phyloP scores from a whole-genome alignment of 2,113 vertebrate species.

The Hepsetus odoe region DNA sequence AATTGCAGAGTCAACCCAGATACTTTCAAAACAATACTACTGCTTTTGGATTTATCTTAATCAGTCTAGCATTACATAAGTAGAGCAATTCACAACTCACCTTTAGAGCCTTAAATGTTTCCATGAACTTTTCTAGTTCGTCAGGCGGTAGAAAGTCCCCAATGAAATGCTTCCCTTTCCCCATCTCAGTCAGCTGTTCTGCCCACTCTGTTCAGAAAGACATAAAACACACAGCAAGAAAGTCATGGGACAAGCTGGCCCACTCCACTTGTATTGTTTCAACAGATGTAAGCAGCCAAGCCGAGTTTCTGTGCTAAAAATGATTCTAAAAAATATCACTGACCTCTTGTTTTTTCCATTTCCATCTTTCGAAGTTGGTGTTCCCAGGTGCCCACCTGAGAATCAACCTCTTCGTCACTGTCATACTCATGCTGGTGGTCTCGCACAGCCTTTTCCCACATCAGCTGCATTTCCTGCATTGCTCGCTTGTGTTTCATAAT shows the following conservation, averaged over 20 bases:
- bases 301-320: not conserved
- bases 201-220: slow-evolving; percentile 87
- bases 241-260: not conserved
- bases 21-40: not conserved
- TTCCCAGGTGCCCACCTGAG: slow-evolving; percentile 90
- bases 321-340: not conserved
- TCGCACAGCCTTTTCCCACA: slow-evolving; percentile 92
- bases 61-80: no score
- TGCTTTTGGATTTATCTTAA: no score
- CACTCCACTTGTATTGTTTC: no score
- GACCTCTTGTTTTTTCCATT: slow-evolving; percentile 96
- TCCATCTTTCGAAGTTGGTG: slow-evolving; percentile 95
- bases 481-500: slow-evolving; percentile 97
- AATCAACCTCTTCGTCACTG: slow-evolving; percentile 94
- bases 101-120: slow-evolving; percentile 96
- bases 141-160: slow-evolving; percentile 95
- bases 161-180: slow-evolving; percentile 96
- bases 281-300: no score
- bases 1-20: not conserved
- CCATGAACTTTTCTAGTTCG: slow-evolving; percentile 98
- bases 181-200: slow-evolving; percentile 97
- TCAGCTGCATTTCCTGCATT: slow-evolving; percentile 95
- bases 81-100: slow-evolving; percentile 73
- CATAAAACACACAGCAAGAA: not conserved
- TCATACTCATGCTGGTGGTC: slow-evolving; percentile 95